Evolutionary conservation across 2,888 invertebrate species (phyloP), one percentile per base, ranked within the genome.

Genomic region (Hypomecis atomaria): DNA sequence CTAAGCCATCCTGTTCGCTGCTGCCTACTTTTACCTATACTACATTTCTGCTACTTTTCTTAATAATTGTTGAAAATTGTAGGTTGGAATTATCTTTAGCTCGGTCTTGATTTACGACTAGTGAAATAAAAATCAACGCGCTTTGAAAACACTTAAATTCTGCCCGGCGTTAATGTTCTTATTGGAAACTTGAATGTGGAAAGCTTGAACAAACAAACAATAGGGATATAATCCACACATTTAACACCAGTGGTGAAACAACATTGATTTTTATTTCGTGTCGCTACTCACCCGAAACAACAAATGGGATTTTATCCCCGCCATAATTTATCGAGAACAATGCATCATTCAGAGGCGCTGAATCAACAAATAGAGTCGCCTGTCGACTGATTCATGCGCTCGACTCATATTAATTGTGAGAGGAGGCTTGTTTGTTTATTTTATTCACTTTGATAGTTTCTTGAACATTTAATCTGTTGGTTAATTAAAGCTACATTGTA

Each of bases 321-420:
- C 70, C 76, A 76, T 78, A 78, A 78, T 74, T 78, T 72, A 75
- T 53, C 71, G 71, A 74, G 80, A 83, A 82, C 80, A 83, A 83
- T 83, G 78, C 78, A 78, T 84, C 80, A 82, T 82, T 77, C 75
- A 78, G 74, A 74, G 73, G 71, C 69, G 71, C 72, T 74, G 76
- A 77, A 78, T 79, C 78, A 78, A 76, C 78, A 77, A 78, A 79
- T 77, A 77, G 77, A 78, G 78, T 71, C 76, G 78, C 78, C 77
- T 75, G 71, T 62, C 67, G 64, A 71, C 74, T 82, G 80, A 84
- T 76, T 83, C 82, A 82, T 75, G 47, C 45, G 61, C 59, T 62
- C 66, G 59, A 61, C 59, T 66, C 62, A 58, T 66, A 68, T 67
- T 69, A 70, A 71, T 69, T 66, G 67, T 67, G 59, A 59, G 63